Base-by-base conservation (phyloP, 2,797 vertebrate genomes). In the Alectoris magna region DNA sequence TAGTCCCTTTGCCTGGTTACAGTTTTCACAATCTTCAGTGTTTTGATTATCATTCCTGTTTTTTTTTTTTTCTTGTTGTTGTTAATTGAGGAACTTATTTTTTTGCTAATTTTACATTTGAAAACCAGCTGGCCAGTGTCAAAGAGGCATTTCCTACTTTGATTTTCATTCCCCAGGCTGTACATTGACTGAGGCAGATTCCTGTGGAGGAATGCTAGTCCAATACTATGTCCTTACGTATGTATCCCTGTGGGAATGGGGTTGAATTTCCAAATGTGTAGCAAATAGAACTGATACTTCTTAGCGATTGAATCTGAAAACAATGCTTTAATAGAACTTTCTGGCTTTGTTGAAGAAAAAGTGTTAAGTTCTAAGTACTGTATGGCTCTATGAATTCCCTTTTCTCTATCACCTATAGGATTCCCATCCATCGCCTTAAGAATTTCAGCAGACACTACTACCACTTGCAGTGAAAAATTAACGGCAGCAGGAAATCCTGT, bases 341-440 rank as follows among this genome's bases (percentile, higher is more conserved):
- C 23, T 29, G 21, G 4, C 16, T 63, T 62, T 23, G 64, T 59
- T 11, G 59, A 75, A 55, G 77, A 70, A 53, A 29, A 53, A 53
- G 27, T 44, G 31, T 78, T 77, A 55, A 77, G 58, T 27, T 22
- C 39, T 72, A 51, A 44, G n/a, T 78, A 51, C 27, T 26, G 4
- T 63, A 15, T 81, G 67, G 51, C 84, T 53, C 83, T 73, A 34
- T 79, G 90, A 93, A 88, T 82, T 91, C 39, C 38, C 24, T 92
- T 94, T 90, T 67, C 41, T 36, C 53, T 90, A 80, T 88, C 77
- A 92, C 51, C 17, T 70, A 5, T 26, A 70, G 71, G 80, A 73
- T 71, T 93, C 89, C 48, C 73, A 86, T 93, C 85, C 76, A 81
- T 88, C 70, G 95, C 68, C 67, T 81, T 86, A 86, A 86, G 51